These are phyloP conservation scores for Tupaia tana DNA, from an alignment of 2,113 vertebrate species.

Conservation along the genomic window DNA sequence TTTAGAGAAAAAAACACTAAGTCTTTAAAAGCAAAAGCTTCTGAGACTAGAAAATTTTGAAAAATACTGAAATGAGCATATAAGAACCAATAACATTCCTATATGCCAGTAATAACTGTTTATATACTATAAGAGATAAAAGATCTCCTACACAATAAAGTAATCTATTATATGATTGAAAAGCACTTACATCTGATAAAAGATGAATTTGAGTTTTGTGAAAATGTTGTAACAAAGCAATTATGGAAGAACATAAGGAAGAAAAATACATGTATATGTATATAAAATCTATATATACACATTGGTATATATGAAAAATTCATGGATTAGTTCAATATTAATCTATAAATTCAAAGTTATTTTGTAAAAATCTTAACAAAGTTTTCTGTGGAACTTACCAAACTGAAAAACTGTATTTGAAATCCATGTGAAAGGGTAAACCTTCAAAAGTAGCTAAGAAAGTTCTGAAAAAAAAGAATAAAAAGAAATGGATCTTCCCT, in stretches of 20 bases:
- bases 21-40: constrained; percentile 15
- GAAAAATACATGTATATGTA: background rate
- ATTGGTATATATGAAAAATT: background rate
- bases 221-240: background rate
- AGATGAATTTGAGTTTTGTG: background rate
- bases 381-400: background rate
- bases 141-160: background rate
- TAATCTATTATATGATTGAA: background rate
- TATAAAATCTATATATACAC: background rate
- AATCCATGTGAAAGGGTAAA: background rate
- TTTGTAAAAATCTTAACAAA: background rate
- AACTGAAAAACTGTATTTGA: background rate
- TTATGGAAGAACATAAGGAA: background rate
- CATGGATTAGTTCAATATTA: background rate
- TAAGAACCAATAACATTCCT: background rate
- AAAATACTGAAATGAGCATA: background rate
- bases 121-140: background rate
- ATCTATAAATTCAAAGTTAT: background rate
- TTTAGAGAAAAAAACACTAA: background rate
- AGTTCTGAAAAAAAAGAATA: background rate
- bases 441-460: background rate
- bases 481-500: background rate
- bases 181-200: background rate
- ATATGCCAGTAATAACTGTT: background rate
- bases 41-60: background rate